Evolutionary conservation across 2,888 invertebrate species (phyloP).

Genomic region (Bombylius discolor): DNA sequence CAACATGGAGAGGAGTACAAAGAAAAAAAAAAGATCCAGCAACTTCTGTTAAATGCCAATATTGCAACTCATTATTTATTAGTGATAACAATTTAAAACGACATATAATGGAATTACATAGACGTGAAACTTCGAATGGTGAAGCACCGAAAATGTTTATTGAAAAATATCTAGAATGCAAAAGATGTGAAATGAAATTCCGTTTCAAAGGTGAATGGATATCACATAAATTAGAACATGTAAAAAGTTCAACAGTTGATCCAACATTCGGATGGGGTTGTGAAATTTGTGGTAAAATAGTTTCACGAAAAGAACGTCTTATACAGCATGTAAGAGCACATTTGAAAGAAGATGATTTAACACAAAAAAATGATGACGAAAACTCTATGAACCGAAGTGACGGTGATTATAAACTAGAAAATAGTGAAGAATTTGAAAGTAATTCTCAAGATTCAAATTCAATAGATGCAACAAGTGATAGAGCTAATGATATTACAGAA

Average conservation of each 20-base stretch:
- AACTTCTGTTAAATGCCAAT: slow-evolving; percentile 24
- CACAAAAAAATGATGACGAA: slow-evolving; percentile 7
- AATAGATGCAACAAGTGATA: not conserved
- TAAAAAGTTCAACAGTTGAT: slow-evolving; percentile 29
- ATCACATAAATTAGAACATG: slow-evolving; percentile 33
- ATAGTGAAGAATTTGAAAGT: slow-evolving; percentile 8
- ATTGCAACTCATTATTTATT: slow-evolving; percentile 35
- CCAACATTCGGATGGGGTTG: slow-evolving; percentile 37
- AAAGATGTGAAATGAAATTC: slow-evolving; percentile 29
- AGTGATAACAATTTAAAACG: slow-evolving; percentile 35
- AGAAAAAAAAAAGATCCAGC: not conserved
- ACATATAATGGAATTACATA: slow-evolving; percentile 35
- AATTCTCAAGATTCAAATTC: slow-evolving; percentile 18
- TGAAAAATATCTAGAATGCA: slow-evolving; percentile 30
- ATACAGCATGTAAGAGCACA: slow-evolving; percentile 35
- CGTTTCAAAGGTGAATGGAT: slow-evolving; percentile 32
- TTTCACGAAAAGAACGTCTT: slow-evolving; percentile 35
- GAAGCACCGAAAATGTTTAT: slow-evolving; percentile 28
- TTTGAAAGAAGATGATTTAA: slow-evolving; percentile 25
- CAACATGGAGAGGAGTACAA: slow-evolving; percentile 3
- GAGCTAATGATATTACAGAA: slow-evolving; percentile 1
- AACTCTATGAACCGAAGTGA: slow-evolving; percentile 12
- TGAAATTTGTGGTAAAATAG: slow-evolving; percentile 33
- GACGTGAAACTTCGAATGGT: slow-evolving; percentile 27
- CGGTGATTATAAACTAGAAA: slow-evolving; percentile 10